phyloP scores from a whole-genome alignment of 2,797 vertebrate species.

The Poecilia picta region DNA sequence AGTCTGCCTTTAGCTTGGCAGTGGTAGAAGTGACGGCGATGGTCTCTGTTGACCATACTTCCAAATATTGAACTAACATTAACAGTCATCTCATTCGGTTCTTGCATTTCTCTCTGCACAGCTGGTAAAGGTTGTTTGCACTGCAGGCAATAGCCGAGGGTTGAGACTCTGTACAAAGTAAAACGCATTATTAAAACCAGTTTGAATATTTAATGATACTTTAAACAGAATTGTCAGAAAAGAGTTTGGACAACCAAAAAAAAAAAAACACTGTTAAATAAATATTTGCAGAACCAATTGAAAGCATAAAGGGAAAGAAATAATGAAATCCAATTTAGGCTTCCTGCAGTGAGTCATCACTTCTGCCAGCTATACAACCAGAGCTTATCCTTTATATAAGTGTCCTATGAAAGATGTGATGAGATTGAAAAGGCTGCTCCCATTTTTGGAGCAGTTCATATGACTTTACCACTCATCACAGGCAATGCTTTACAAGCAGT shows the following conservation, averaged over 20 bases:
- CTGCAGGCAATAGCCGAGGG: background rate
- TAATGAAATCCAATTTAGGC: background rate
- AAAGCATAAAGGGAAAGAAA: background rate
- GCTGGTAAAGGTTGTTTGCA: background rate
- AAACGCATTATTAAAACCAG: background rate
- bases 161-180: background rate
- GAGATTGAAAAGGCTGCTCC: slow-evolving; percentile 9
- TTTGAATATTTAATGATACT: background rate
- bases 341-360: background rate
- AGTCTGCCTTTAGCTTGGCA: background rate
- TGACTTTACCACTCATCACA: background rate
- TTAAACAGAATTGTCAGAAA: background rate
- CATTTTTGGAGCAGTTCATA: background rate
- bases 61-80: background rate
- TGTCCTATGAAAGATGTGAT: background rate
- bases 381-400: background rate
- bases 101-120: background rate
- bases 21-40: background rate
- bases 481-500: slow-evolving; percentile 5
- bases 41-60: background rate
- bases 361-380: background rate
- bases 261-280: background rate
- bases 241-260: background rate
- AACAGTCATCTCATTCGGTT: background rate
- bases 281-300: background rate